Base-by-base conservation (phyloP, 2,888 invertebrate species). In the Tetragnatha montana region DNA sequence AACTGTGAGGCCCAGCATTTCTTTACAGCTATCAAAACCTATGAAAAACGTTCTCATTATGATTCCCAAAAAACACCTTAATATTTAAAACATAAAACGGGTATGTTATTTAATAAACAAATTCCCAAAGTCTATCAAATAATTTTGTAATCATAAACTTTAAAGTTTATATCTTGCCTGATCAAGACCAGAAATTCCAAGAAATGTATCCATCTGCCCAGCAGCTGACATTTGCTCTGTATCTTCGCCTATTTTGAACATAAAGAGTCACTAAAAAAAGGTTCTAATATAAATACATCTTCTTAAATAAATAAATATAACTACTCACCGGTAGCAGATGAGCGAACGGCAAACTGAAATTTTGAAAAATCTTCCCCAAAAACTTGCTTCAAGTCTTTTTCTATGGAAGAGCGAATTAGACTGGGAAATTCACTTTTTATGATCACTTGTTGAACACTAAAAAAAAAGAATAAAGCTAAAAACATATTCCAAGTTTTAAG, bases 1-100 rank as follows among this genome's bases (percentile, higher is more conserved):
- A 95, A 97, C 91, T 97, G 95, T 0, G 97, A 97, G 0, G 96
- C 96, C 97, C 97, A 98, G 93, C 97, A 97, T 88, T 95, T 94
- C 79, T 95, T 94, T 0, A 97, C 94, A 8, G 95, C 85, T 12
- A 4, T n/a, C 3, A 76, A 47, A 80, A 89, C 81, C 89, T 89
- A n/a, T n/a, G 83, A 88, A 75, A 71, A 3, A 35, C 35, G 35
- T 35, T 35, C 4, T 35, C 35, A 35, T 35, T 35, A 35, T 35
- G 35, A 35, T 35, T 35, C 35, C 35, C 35, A 35, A 35, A 35
- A 35, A 35, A 4, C 35, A 4, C 4, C 35, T 35, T 35, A 35
- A 35, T 35, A 4, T 35, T 1, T 35, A 35, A 35, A 35, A 35
- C 35, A 35, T 35, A 35, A 35, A 2, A 4, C 35, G 35, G 4